Conservation (phyloP, 2,888 invertebrate species). For the Terebella lapidaria region DNA sequence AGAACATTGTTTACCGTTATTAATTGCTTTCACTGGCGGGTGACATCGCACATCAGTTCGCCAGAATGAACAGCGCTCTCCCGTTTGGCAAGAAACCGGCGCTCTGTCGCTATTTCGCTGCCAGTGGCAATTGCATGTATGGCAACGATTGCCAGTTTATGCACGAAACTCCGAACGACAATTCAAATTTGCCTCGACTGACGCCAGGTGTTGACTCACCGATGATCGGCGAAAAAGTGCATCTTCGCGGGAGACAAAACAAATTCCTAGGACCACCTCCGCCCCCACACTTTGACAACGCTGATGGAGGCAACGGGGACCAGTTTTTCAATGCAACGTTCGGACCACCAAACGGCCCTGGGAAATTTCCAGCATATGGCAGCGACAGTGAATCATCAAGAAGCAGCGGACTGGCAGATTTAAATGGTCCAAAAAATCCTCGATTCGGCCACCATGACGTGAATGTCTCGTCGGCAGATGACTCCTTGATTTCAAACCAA, state of each 20-base stretch:
- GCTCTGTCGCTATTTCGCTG: neutral
- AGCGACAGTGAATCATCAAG: neutral
- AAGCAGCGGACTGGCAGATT: neutral
- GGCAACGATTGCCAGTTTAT: slow-evolving; percentile 2
- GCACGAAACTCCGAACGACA: neutral
- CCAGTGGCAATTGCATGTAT: neutral
- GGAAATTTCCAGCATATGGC: neutral
- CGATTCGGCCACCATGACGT: neutral
- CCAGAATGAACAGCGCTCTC: neutral
- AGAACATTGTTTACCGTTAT: too few relatives aligned
- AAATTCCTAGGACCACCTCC: neutral
- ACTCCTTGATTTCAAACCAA: neutral
- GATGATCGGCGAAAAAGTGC: too few relatives aligned
- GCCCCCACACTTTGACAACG: neutral
- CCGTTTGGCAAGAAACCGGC: neutral
- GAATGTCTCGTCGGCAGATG: neutral
- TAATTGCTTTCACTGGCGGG: neutral
- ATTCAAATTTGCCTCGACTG: too few relatives aligned
- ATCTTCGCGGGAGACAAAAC: too few relatives aligned
- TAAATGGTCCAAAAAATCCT: neutral
- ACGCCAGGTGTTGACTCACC: too few relatives aligned
- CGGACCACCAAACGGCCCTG: slow-evolving; percentile 1
- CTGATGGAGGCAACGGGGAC: slow-evolving; percentile 20
- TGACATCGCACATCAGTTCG: neutral
- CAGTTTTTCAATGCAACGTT: slow-evolving; percentile 22